These are phyloP conservation scores for Zosterops pallidus DNA, from an alignment of 2,113 vertebrate genomes.

Conservation along the genomic window DNA sequence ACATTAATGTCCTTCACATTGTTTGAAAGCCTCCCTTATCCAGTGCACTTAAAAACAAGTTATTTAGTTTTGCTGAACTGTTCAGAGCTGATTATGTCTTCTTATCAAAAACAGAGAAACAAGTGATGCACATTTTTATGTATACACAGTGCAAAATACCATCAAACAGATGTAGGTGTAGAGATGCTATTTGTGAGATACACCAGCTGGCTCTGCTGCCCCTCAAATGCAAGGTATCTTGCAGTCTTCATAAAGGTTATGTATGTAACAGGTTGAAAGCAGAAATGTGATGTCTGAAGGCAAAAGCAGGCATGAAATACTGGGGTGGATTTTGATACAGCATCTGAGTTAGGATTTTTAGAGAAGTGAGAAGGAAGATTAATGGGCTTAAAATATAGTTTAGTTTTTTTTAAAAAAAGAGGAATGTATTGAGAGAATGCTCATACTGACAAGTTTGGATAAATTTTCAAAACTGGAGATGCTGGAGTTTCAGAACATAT, in stretches of 20 bases:
- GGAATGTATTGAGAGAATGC: background rate
- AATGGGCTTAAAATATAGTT: background rate
- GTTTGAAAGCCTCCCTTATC: background rate
- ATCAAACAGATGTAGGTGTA: conserved; percentile 54
- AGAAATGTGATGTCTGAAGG: conserved; percentile 30
- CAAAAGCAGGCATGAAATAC: background rate
- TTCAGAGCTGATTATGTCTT: background rate
- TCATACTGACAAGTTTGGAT: background rate
- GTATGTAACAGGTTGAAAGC: conserved; percentile 10
- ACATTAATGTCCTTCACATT: background rate
- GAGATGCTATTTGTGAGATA: conserved; percentile 14
- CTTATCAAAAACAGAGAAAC: background rate
- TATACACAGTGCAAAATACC: background rate
- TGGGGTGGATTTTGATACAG: background rate
- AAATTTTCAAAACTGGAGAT: background rate
- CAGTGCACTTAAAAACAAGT: background rate
- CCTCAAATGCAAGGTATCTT: background rate
- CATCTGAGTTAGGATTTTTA: background rate
- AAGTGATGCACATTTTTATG: background rate
- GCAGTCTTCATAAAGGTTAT: conserved; percentile 14
- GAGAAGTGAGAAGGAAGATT: background rate
- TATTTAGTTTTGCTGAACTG: background rate
- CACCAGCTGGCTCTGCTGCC: conserved; percentile 55
- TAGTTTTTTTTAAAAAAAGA: background rate
- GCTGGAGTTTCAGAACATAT: background rate